These are phyloP conservation scores for Myotis myotis DNA, from an alignment of 2,797 vertebrate species.

Conservation along the genomic window DNA sequence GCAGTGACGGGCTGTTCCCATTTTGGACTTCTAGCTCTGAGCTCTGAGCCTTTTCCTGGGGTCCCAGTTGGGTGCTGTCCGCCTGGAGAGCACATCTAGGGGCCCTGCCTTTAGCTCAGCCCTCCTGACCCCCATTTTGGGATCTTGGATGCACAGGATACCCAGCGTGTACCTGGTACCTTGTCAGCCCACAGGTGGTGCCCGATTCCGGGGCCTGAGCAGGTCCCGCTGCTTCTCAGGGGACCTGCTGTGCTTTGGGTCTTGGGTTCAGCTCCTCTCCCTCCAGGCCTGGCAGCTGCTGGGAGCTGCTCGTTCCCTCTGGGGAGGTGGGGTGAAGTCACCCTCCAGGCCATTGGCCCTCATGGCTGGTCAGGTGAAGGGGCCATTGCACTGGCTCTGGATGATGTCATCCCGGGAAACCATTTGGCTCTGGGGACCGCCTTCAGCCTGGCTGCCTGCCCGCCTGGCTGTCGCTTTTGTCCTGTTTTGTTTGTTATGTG, in stretches of 20 bases:
- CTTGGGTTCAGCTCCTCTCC: background rate
- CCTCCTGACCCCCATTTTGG: background rate
- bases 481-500: background rate
- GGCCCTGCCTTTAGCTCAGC: background rate
- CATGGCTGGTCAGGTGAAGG: background rate
- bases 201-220: fast-evolving
- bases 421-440: background rate
- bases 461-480: background rate
- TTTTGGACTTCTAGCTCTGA: background rate
- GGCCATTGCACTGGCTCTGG: background rate
- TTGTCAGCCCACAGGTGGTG: background rate
- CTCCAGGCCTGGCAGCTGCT: background rate
- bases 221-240: background rate
- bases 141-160: background rate
- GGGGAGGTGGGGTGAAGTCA: background rate
- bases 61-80: background rate
- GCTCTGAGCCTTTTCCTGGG: too few relatives aligned
- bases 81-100: background rate
- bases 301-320: background rate
- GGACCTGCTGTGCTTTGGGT: background rate
- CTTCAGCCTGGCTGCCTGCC: background rate
- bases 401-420: slow-evolving; percentile 25
- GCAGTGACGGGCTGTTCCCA: background rate
- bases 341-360: background rate
- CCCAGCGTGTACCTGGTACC: fast-evolving